Base-by-base conservation (phyloP, 2,888 invertebrate genomes). In the Synanthedon tipuliformis region DNA sequence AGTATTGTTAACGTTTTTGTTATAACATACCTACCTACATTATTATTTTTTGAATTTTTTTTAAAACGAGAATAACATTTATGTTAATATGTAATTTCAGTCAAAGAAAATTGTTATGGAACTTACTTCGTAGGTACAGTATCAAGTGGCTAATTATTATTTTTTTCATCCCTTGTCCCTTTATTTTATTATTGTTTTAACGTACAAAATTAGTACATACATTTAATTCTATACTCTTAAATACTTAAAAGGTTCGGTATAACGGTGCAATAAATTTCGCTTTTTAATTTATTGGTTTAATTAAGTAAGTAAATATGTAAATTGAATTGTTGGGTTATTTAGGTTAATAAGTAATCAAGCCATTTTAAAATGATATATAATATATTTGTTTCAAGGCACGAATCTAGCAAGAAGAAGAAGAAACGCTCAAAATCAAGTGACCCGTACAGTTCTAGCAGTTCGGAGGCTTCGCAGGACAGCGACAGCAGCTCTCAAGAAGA, bases 381-480 rank as follows among this genome's bases (percentile, higher is more conserved):
- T 40, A n/a, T 56, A 41, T 50, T 56, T 59, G 57, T 58, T 54
- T 55, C 45, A 66, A 84, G 85, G 62, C 82, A 83, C 74, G 86
- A 86, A 50, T 74, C 78, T 5, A 74, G 75, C 61, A 87, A 88
- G 75, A 88, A 87, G 58, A 87, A 89, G 75, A 89, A 90, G 79
- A 90, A 89, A 66, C 88, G 89, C 51, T 88, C 89, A 45, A 89
- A 88, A 54, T 90, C 89, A 34, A 82, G 85, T 5, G 88, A 88
- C 60, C 76, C 81, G 5, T 89, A 86, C 34, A 83, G 85, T 51
- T 85, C 84, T n/a, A 88, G 75, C 61, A 86, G 83, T 54, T 82
- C 78, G 41, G 81, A 79, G 58, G 80, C 57, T 1, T 79, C 74
- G 54, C 85, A 81, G 55, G 79, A 78, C 59, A 77, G 75, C 57